Conservation (phyloP, 37 sponge, comb jelly and placozoan species). For the Beroe ovata region DNA sequence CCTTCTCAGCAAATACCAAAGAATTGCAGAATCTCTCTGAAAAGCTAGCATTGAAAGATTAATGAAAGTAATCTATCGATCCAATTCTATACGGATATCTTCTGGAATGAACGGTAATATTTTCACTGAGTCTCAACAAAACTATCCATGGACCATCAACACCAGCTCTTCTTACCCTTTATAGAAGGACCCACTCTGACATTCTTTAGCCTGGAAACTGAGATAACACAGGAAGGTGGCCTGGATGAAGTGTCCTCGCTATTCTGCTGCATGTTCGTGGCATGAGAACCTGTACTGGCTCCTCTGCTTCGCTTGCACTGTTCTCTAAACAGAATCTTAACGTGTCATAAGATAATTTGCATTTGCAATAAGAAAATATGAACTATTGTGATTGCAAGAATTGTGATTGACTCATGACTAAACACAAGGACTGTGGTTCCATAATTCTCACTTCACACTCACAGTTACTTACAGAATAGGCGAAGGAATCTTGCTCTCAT, state of each 20-base stretch:
- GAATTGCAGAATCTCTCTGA: constrained; percentile 63
- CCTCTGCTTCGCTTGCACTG: background rate
- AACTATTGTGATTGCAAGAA: too few relatives aligned
- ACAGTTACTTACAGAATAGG: background rate
- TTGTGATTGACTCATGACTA: too few relatives aligned
- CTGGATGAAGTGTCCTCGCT: background rate
- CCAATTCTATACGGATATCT: background rate
- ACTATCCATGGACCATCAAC: too few relatives aligned
- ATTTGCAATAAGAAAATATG: too few relatives aligned
- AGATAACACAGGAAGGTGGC: constrained; percentile 28
- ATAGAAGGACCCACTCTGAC: constrained; percentile 61
- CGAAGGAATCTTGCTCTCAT: background rate
- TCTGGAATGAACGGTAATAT: too few relatives aligned
- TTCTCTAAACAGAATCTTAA: too few relatives aligned
- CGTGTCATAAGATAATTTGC: too few relatives aligned
- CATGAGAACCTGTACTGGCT: background rate
- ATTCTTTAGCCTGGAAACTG: constrained; percentile 18
- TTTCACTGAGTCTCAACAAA: too few relatives aligned
- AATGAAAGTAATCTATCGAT: background rate
- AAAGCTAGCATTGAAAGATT: background rate
- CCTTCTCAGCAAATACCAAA: constrained; percentile 35
- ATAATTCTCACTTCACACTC: too few relatives aligned
- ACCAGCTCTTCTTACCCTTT: background rate
- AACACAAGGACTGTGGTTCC: too few relatives aligned
- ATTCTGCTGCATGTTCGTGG: background rate